Evolutionary conservation across 1,140 invertebrate genomes (phyloP).

Genomic region (Trichonephila clavipes): DNA sequence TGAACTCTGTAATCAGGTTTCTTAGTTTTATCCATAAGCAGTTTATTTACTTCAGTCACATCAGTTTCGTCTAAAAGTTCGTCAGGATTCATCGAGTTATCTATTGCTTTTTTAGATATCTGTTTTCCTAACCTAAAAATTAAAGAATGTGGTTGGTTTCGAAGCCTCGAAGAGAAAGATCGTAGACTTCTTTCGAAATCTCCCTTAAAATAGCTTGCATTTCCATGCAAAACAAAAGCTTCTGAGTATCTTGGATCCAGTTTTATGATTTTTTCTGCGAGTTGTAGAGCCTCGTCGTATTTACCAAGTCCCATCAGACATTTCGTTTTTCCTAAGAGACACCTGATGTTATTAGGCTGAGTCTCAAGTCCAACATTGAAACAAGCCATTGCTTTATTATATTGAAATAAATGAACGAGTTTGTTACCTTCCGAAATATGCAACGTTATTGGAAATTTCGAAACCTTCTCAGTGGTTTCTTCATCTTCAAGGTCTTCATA

Average conservation of each 20-base stretch:
- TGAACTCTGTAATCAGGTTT: not conserved
- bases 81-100: constrained; percentile 5
- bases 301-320: not conserved
- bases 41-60: not conserved
- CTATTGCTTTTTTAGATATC: constrained; percentile 28
- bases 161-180: not conserved
- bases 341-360: not conserved
- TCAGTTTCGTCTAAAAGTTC: not conserved
- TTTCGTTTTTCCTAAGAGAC: not conserved
- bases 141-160: not conserved
- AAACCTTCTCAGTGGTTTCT: not conserved
- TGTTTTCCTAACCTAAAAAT: constrained; percentile 19
- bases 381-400: constrained; percentile 20
- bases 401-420: not conserved
- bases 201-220: not conserved
- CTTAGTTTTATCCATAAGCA: not conserved
- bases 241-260: not conserved
- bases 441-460: constrained; percentile 41
- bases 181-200: constrained; percentile 10
- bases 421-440: constrained; percentile 52
- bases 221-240: not conserved
- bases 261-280: constrained; percentile 1
- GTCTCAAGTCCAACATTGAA: constrained; percentile 3
- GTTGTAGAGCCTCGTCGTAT: not conserved
- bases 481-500: constrained; percentile 32